phyloP scores from a whole-genome alignment of 2,888 invertebrate species.

The Uropetala carovei region DNA sequence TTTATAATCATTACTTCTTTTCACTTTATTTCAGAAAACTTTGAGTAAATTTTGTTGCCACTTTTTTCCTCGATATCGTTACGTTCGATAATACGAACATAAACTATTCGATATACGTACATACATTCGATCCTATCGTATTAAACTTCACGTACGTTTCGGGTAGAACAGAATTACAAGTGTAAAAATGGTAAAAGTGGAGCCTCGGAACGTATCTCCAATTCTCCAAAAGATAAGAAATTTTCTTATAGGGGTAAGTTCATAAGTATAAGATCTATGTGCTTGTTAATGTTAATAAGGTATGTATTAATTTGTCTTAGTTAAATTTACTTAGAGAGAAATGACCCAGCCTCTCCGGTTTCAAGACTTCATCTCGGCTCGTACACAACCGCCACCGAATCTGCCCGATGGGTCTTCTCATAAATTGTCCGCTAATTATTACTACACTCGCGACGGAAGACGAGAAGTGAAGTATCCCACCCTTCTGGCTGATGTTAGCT shows the following conservation, averaged over 20 bases:
- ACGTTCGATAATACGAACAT: too few species aligned
- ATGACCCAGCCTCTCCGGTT: slow-evolving; percentile 82
- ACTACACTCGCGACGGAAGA: slow-evolving; percentile 88
- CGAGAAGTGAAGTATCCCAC: slow-evolving; percentile 85
- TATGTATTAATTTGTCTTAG: slow-evolving; percentile 29
- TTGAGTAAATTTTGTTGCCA: too few species aligned
- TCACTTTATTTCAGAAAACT: too few species aligned
- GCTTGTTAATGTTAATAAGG: not conserved
- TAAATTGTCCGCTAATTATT: slow-evolving; percentile 88
- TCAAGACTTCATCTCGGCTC: slow-evolving; percentile 81
- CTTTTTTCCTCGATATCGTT: too few species aligned
- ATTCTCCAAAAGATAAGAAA: slow-evolving; percentile 80
- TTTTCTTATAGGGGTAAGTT: slow-evolving; percentile 82
- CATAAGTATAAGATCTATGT: slow-evolving; percentile 68
- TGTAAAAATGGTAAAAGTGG: slow-evolving; percentile 73
- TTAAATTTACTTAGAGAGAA: slow-evolving; percentile 76
- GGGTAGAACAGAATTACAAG: not conserved
- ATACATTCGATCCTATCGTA: too few species aligned
- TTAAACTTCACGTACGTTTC: not conserved
- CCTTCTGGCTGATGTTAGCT: slow-evolving; percentile 74
- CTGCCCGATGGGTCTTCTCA: slow-evolving; percentile 90
- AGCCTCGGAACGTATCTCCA: slow-evolving; percentile 82
- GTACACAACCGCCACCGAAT: slow-evolving; percentile 89
- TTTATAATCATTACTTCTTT: too few species aligned
- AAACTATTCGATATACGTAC: too few species aligned